Conservation (phyloP, 2,113 vertebrate genomes). For the Peromyscus californicus region DNA sequence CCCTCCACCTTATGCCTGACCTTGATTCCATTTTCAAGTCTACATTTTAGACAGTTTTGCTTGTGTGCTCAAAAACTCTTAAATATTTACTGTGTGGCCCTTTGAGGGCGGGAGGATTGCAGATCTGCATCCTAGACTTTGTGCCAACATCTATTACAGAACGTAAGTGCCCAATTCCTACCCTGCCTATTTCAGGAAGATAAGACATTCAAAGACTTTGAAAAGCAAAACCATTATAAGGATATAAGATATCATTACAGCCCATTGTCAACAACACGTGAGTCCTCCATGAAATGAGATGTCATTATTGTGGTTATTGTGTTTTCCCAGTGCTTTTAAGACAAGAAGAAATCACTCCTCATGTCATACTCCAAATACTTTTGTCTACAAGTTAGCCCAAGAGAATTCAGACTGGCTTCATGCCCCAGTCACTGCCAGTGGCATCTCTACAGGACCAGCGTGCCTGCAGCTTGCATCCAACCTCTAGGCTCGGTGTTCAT, state of each 20-base stretch:
- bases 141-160: neutral
- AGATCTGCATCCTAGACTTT: neutral
- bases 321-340: neutral
- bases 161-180: neutral
- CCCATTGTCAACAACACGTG: neutral
- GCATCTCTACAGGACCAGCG: accelerated
- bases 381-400: neutral
- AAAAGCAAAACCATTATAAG: neutral
- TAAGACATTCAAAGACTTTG: neutral
- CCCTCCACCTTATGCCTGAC: neutral
- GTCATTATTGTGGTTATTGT: too few species aligned
- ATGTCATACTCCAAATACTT: neutral
- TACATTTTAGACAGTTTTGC: neutral
- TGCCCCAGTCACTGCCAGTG: accelerated
- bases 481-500: neutral
- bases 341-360: neutral
- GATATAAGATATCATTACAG: neutral
- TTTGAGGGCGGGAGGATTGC: neutral
- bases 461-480: accelerated
- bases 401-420: neutral
- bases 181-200: neutral
- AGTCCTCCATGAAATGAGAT: neutral
- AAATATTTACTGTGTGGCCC: neutral
- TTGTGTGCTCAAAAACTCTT: neutral
- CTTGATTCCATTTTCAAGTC: neutral